These are phyloP conservation scores for Sisor rabdophorus DNA, from an alignment of 2,113 vertebrate genomes.

Conservation along the genomic window DNA sequence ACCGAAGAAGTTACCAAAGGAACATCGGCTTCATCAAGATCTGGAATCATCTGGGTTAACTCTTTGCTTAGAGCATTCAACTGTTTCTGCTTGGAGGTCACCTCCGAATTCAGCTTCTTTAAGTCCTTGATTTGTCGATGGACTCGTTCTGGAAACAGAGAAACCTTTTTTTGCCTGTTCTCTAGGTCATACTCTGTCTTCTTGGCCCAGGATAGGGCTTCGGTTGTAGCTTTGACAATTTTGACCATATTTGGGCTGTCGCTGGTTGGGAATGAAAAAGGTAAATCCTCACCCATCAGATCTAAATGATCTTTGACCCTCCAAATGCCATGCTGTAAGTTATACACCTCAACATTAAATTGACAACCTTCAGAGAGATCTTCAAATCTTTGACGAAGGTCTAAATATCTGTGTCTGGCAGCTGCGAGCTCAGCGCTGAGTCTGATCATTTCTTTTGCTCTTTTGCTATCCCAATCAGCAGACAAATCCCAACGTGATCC, in stretches of 20 bases:
- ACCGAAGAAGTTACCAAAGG: constrained; percentile 67
- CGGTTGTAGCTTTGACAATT: constrained; percentile 68
- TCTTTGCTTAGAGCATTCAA: constrained; percentile 69
- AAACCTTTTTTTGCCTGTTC: constrained; percentile 59
- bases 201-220: constrained; percentile 76
- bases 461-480: constrained; percentile 53
- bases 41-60: constrained; percentile 62
- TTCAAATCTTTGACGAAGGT: constrained; percentile 69
- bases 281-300: constrained; percentile 57
- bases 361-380: constrained; percentile 67
- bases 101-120: constrained; percentile 69
- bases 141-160: constrained; percentile 79
- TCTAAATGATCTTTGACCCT: constrained; percentile 67
- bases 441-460: constrained; percentile 55
- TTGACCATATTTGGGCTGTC: constrained; percentile 64
- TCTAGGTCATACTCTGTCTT: constrained; percentile 64
- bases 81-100: constrained; percentile 69
- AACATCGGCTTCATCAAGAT: constrained; percentile 63
- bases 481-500: constrained; percentile 46
- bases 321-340: constrained; percentile 67
- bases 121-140: constrained; percentile 76
- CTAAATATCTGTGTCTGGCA: constrained; percentile 61
- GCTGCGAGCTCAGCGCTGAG: constrained; percentile 70
- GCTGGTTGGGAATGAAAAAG: constrained; percentile 52
- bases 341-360: constrained; percentile 68